These are phyloP conservation scores for Columba guinea DNA, from an alignment of 2,797 vertebrate genomes.

Conservation along the genomic window DNA sequence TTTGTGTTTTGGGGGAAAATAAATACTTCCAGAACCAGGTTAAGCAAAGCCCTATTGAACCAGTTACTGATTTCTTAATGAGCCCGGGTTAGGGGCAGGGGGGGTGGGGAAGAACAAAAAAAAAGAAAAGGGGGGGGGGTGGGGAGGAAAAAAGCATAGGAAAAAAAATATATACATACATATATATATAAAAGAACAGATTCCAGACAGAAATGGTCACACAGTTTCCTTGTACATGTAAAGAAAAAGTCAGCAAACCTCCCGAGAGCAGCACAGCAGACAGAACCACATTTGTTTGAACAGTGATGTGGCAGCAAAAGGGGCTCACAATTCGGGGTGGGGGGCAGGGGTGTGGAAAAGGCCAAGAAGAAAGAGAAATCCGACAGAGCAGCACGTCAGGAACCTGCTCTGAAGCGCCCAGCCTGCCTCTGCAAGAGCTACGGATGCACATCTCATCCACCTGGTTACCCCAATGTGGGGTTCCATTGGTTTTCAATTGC, in stretches of 20 bases:
- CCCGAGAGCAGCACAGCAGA: accelerated
- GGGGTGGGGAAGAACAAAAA: neutral
- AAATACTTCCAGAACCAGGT: constrained; percentile 13
- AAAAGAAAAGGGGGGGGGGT: neutral
- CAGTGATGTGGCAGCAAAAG: neutral
- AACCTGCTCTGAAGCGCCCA: neutral
- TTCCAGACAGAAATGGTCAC: constrained; percentile 25
- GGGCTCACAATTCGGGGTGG: neutral
- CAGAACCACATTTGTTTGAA: neutral
- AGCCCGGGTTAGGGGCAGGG: neutral
- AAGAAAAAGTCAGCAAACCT: neutral
- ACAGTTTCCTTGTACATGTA: neutral
- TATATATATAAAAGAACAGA: neutral
- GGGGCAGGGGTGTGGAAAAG: neutral
- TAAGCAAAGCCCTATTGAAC: constrained; percentile 23
- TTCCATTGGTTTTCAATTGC: neutral
- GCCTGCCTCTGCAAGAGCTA: neutral
- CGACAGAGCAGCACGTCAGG: neutral
- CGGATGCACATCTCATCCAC: accelerated
- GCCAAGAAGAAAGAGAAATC: neutral
- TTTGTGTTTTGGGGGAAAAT: neutral
- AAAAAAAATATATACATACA: neutral
- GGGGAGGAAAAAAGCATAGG: neutral
- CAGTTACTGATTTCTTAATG: constrained; percentile 42
- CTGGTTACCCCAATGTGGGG: accelerated